Conservation (phyloP, 2,113 vertebrate genomes). For the Blennius ocellaris region DNA sequence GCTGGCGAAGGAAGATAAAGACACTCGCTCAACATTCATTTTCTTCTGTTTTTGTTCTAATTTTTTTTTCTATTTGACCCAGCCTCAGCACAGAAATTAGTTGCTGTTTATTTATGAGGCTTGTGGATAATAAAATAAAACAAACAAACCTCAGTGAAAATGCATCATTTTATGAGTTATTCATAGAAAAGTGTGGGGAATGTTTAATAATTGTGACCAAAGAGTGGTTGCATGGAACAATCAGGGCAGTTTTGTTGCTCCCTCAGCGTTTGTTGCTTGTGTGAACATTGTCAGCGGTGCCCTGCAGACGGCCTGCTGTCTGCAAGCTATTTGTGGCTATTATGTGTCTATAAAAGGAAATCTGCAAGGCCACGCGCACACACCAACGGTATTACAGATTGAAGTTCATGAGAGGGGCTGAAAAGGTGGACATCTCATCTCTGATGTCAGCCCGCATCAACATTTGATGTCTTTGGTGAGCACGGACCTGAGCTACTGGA, state of each 20-base stretch:
- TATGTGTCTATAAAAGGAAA: conserved; percentile 95
- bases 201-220: neutral
- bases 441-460: conserved; percentile 19
- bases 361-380: conserved; percentile 61
- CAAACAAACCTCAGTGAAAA: too few relatives aligned
- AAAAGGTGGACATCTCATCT: conserved; percentile 60
- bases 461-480: conserved; percentile 11
- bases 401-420: conserved; percentile 76
- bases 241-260: neutral
- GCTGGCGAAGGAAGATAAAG: neutral
- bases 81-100: neutral
- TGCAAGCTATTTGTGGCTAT: conserved; percentile 90
- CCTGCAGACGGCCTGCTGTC: conserved; percentile 84
- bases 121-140: neutral
- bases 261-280: neutral
- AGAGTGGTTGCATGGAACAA: neutral
- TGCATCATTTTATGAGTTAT: too few relatives aligned
- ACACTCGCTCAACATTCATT: neutral
- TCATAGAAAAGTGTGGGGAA: neutral
- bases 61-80: neutral
- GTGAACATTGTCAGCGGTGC: conserved; percentile 82
- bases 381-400: conserved; percentile 69
- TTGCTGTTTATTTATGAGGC: neutral
- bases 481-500: conserved; percentile 14
- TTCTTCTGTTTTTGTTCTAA: neutral